Conservation (phyloP, 2,888 invertebrate genomes). For the Steromphala cineraria region DNA sequence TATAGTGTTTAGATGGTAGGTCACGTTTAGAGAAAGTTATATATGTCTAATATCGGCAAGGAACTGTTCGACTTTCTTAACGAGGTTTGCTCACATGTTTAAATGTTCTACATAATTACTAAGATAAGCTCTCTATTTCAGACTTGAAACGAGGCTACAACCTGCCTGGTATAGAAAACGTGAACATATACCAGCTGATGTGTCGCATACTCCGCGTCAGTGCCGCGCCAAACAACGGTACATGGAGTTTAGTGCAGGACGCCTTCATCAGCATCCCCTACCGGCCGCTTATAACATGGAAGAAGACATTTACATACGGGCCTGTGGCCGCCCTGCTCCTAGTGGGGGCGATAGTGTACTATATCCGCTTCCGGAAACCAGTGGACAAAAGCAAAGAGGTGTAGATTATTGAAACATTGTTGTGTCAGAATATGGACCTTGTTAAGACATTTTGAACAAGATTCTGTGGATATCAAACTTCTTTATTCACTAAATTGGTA, state of each 20-base stretch:
- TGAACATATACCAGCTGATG: constrained; percentile 57
- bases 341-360: not conserved
- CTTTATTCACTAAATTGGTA: too few species aligned
- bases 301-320: not conserved
- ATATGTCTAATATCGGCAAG: too few species aligned
- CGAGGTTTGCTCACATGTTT: too few species aligned
- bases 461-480: too few species aligned
- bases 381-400: not conserved
- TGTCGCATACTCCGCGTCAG: constrained; percentile 45
- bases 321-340: not conserved
- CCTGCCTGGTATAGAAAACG: constrained; percentile 36
- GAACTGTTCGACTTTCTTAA: too few species aligned
- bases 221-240: constrained; percentile 51
- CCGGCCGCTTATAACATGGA: not conserved
- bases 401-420: not conserved
- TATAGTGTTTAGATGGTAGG: too few species aligned
- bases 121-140: constrained; percentile 28
- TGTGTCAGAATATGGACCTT: too few species aligned
- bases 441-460: too few species aligned
- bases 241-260: constrained; percentile 36
- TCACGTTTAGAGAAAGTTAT: too few species aligned
- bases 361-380: not conserved
- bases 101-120: not conserved
- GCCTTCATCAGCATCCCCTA: constrained; percentile 33
- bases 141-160: constrained; percentile 38